Evolutionary conservation across 2,797 vertebrate species (phyloP).

Genomic region (Ctenosaura bakeri): DNA sequence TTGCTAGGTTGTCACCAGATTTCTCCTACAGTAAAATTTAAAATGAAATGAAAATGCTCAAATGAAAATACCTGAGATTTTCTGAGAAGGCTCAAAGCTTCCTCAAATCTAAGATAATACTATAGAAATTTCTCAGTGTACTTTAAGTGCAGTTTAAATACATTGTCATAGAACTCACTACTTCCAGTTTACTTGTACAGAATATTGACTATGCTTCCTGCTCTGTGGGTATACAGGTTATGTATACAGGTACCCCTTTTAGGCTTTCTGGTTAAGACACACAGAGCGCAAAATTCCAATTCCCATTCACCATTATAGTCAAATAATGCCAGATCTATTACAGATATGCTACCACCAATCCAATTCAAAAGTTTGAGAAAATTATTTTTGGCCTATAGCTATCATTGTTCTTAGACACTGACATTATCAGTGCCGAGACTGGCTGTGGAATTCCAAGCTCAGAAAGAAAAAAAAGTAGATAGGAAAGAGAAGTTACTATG

Average conservation of each 20-base stretch:
- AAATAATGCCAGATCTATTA: not conserved
- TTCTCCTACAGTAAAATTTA: not conserved
- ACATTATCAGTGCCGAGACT: too few relatives aligned
- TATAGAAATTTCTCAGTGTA: not conserved
- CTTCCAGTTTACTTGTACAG: too few relatives aligned
- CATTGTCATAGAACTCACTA: not conserved
- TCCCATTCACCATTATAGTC: too few relatives aligned
- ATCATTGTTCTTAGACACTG: too few relatives aligned
- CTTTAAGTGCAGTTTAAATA: not conserved
- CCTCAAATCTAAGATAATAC: not conserved
- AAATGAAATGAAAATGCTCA: not conserved
- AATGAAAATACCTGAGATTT: not conserved
- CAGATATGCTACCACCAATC: not conserved
- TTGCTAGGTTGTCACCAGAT: not conserved
- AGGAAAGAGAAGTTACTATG: not conserved
- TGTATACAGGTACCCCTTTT: too few relatives aligned
- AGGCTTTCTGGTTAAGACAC: too few relatives aligned
- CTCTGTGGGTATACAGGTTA: too few relatives aligned
- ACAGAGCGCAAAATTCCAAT: not conserved
- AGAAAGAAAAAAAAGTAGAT: not conserved
- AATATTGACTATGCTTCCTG: too few relatives aligned
- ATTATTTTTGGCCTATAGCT: not conserved
- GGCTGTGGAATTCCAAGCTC: too few relatives aligned
- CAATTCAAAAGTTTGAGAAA: not conserved
- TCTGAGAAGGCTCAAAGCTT: not conserved